Evolutionary conservation across 2,888 invertebrate species (phyloP).

Genomic region (Epinotia demarniana): DNA sequence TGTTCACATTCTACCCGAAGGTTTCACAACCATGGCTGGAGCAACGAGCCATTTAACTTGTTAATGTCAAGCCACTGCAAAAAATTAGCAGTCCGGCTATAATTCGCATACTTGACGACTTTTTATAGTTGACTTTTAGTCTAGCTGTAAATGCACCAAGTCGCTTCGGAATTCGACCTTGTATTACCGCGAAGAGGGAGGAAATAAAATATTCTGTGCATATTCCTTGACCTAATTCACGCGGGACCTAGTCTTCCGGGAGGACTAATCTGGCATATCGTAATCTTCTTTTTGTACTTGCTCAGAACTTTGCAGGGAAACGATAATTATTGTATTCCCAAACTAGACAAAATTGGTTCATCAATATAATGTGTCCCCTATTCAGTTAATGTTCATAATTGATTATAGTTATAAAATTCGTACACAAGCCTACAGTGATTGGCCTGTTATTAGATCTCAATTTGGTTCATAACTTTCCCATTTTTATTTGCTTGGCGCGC

Average conservation of each 20-base stretch:
- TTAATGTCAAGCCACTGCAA: slow-evolving; percentile 14
- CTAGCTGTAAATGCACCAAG: slow-evolving; percentile 8
- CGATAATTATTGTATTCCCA: background rate
- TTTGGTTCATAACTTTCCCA: background rate
- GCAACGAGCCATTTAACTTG: slow-evolving; percentile 46
- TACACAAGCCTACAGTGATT: background rate
- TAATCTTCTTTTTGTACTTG: slow-evolving; percentile 19
- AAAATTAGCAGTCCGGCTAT: slow-evolving; percentile 11
- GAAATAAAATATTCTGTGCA: slow-evolving; percentile 24
- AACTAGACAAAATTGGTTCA: background rate
- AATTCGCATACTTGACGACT: background rate
- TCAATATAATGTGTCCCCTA: background rate
- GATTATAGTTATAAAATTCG: background rate
- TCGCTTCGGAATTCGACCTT: background rate
- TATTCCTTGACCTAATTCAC: slow-evolving; percentile 41
- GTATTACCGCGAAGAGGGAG: background rate
- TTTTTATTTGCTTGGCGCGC: too few species aligned
- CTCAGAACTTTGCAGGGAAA: slow-evolving; percentile 14
- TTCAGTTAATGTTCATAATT: background rate
- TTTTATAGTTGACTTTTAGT: background rate
- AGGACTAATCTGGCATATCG: slow-evolving; percentile 25
- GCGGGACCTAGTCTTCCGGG: slow-evolving; percentile 7
- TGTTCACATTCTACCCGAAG: slow-evolving; percentile 55
- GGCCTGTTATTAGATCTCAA: background rate
- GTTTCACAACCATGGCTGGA: slow-evolving; percentile 56